Evolutionary conservation across 2,888 invertebrate genomes (phyloP), one percentile per base, ranked within the genome.

Genomic region (Heteropelma amictum): DNA sequence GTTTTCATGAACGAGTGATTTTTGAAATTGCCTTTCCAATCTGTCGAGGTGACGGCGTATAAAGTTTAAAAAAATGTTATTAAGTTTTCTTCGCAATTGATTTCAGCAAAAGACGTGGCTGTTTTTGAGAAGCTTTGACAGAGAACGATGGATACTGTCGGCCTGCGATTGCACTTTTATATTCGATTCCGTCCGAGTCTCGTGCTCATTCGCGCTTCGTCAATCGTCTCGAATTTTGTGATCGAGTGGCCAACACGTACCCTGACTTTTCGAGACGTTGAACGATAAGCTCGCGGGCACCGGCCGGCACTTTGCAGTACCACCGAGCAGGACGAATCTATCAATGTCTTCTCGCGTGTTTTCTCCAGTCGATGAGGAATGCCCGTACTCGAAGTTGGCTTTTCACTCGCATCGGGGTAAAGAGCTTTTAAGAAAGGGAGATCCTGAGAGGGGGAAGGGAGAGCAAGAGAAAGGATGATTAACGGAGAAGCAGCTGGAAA

Each of bases 241-340:
- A 69, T 60, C 51, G 69, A 60, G 51, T 49, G 23, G 51, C 42
- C 30, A 42, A 33, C 26, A 28, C 30, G 40, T 60, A 30, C 26
- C 19, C n/a, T n/a, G 45, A 58, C 56, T 49, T n/a, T 35, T 28
- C 47, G 47, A n/a, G n/a, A 56, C 38, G 19, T 54, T 60, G 60
- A 42, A 40, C 69, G 33, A 69, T 17, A 47, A 53, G 64, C 45
- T n/a, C n/a, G 42, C 54, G 38, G n/a, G 42, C 23, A 14, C 7
- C n/a, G n/a, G n/a, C n/a, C n/a, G n/a, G n/a, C n/a, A n/a, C n/a
- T n/a, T n/a, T n/a, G n/a, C n/a, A n/a, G n/a, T n/a, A n/a, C n/a
- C n/a, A n/a, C n/a, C n/a, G 23, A 21, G 26, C 14, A n/a, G 23
- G 67, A 67, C 67, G 56, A 71, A 75, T 75, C 67, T 67, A 75